These are phyloP conservation scores for Tympanoctomys barrerae DNA, from an alignment of 2,797 vertebrate genomes.

Conservation along the genomic window DNA sequence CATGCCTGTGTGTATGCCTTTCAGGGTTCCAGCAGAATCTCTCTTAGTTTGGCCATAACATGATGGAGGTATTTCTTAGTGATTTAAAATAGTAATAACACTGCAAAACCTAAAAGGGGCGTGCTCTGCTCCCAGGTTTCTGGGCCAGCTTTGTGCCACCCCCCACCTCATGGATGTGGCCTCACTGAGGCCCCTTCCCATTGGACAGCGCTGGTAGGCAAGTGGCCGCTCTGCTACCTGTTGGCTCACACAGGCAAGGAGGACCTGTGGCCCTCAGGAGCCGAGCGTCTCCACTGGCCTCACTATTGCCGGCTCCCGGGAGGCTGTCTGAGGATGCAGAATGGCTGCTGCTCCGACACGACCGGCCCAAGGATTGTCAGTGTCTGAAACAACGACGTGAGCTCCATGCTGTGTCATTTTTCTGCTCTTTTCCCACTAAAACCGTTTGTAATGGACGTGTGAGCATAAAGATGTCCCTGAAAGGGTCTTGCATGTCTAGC, in stretches of 20 bases:
- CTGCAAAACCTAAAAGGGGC: background rate
- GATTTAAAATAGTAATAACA: background rate
- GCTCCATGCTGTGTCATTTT: background rate
- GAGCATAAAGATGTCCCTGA: background rate
- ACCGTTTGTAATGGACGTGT: background rate
- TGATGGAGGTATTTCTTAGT: background rate
- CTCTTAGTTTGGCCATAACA: background rate
- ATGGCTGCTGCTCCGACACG: fast-evolving
- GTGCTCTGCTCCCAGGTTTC: background rate
- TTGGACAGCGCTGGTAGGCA: background rate
- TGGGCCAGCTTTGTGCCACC: background rate
- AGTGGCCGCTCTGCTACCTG: fast-evolving
- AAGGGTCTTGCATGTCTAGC: background rate
- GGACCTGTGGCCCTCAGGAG: background rate
- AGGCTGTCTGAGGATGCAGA: background rate
- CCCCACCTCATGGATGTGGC: background rate
- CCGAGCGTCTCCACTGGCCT: background rate
- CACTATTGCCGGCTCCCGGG: fast-evolving
- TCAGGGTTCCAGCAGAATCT: background rate
- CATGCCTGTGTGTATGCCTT: background rate
- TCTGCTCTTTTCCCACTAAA: conserved; percentile 26
- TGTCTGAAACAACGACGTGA: background rate
- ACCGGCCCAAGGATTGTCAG: too few relatives aligned
- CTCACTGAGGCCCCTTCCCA: background rate
- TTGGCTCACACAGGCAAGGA: background rate